Evolutionary conservation across 2,113 vertebrate genomes (phyloP).

Genomic region (Gymnogyps californianus): DNA sequence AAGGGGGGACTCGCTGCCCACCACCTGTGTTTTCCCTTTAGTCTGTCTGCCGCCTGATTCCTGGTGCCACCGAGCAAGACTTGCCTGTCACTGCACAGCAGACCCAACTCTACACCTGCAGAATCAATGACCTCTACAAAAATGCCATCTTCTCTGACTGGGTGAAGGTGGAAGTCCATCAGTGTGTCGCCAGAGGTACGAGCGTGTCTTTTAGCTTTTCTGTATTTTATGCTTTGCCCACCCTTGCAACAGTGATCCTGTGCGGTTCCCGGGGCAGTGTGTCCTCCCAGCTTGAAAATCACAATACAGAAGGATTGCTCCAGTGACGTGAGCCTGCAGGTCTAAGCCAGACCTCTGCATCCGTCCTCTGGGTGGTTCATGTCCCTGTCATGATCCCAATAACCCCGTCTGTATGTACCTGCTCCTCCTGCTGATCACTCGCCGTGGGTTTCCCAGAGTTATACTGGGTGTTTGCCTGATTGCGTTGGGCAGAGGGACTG

Average conservation of each 20-base stretch:
- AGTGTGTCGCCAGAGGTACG: conserved; percentile 53
- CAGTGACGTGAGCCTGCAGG: not conserved
- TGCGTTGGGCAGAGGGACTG: not conserved
- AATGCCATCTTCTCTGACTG: conserved; percentile 77
- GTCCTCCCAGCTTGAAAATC: not conserved
- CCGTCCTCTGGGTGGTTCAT: not conserved
- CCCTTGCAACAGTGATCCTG: not conserved
- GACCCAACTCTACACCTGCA: conserved; percentile 76
- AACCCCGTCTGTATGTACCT: not conserved
- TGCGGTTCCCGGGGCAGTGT: not conserved
- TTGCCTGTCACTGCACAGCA: conserved; percentile 70
- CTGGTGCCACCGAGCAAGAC: conserved; percentile 71
- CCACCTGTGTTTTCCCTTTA: not conserved
- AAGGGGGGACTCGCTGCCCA: not conserved
- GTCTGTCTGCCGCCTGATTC: conserved; percentile 59
- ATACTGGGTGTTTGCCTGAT: not conserved
- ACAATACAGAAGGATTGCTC: not conserved
- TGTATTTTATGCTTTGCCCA: not conserved
- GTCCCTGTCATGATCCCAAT: not conserved
- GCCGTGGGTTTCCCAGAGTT: not conserved
- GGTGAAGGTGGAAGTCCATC: conserved; percentile 82
- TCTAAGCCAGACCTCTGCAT: not conserved
- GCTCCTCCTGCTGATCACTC: not conserved
- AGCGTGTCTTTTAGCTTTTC: not conserved
- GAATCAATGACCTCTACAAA: conserved; percentile 74